Base-by-base conservation (phyloP, 1,140 invertebrate genomes). In the Bombus affinis region DNA sequence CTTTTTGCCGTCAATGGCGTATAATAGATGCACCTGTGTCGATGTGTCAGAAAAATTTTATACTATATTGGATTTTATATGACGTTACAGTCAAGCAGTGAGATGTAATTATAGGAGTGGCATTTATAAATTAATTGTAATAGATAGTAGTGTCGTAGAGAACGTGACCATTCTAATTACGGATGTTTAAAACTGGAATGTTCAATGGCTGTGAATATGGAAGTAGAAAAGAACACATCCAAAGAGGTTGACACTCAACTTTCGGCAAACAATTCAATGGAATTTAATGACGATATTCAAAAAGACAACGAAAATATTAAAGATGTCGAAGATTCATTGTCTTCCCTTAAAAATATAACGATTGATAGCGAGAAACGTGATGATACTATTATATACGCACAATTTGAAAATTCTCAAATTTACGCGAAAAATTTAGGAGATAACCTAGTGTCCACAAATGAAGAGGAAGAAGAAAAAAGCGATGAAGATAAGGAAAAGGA, bases 161-260 rank as follows among this genome's bases (percentile, higher is more conserved):
- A 79, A 68, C 28, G 44, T n/a, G 47, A 81, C 9, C 65, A 75
- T 74, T 85, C 83, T 85, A 85, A 75, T 87, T 81, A 80, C 81
- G 83, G 57, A 90, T 90, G 83, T 88, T 74, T 84, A 87, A 79
- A 88, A 85, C 89, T 92, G 89, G 91, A 86, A 92, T 90, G 89
- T 86, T 83, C 79, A 87, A 86, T 83, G 70, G 75, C 81, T 86
- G 81, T 80, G 86, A 91, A 90, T 76, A 91, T 91, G 91, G 90
- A 91, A 77, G 86, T 92, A 81, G 83, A 83, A 70, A 85, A 80
- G 82, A 83, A 86, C 65, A 68, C 79, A 72, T 83, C 89, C 65
- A 76, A 83, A 71, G 65, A 77, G 83, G 25, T 73, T 77, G 89
- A 90, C 83, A 82, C 75, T 70, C 44, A 85, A 74, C 84, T 82